phyloP scores from a whole-genome alignment of 1,140 invertebrate genomes.

The Lepidurus apus region DNA sequence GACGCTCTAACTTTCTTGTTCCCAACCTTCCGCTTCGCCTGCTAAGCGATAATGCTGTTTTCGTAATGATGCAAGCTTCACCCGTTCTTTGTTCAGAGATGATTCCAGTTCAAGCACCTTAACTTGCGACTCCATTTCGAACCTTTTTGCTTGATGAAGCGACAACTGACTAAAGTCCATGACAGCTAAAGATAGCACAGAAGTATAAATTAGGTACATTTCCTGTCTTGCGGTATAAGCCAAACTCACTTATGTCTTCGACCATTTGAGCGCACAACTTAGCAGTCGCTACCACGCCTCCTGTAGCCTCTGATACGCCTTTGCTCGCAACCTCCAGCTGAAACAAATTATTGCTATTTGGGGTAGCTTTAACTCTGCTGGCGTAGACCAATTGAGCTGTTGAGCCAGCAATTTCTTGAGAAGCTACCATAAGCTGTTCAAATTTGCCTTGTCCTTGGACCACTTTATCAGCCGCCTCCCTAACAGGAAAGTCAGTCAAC shows the following conservation, averaged over 20 bases:
- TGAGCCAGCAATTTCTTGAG: conserved; percentile 94
- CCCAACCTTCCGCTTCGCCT: conserved; percentile 56
- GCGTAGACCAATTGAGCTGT: conserved; percentile 96
- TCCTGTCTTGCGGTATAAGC: background rate
- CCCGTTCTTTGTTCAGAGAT: conserved; percentile 78
- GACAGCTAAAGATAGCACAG: conserved; percentile 56
- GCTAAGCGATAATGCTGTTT: conserved; percentile 89
- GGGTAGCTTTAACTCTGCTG: conserved; percentile 83
- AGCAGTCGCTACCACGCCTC: conserved; percentile 84
- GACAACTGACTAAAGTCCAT: conserved; percentile 83
- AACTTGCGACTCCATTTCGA: conserved; percentile 94
- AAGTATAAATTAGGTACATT: conserved; percentile 16
- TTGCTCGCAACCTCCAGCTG: conserved; percentile 77
- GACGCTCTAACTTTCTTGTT: conserved; percentile 38
- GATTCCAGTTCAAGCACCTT: conserved; percentile 87
- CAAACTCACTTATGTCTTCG: conserved; percentile 66
- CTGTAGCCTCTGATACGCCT: conserved; percentile 81
- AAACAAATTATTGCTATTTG: conserved; percentile 67
- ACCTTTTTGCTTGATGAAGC: conserved; percentile 85
- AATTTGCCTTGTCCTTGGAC: conserved; percentile 81
- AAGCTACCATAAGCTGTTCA: conserved; percentile 89
- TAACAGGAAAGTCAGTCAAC: conserved; percentile 45
- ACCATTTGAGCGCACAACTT: conserved; percentile 79
- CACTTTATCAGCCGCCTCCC: conserved; percentile 87
- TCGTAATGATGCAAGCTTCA: conserved; percentile 72